phyloP scores from a whole-genome alignment of 2,888 invertebrate species.

The Cremastobaeus sp. region DNA sequence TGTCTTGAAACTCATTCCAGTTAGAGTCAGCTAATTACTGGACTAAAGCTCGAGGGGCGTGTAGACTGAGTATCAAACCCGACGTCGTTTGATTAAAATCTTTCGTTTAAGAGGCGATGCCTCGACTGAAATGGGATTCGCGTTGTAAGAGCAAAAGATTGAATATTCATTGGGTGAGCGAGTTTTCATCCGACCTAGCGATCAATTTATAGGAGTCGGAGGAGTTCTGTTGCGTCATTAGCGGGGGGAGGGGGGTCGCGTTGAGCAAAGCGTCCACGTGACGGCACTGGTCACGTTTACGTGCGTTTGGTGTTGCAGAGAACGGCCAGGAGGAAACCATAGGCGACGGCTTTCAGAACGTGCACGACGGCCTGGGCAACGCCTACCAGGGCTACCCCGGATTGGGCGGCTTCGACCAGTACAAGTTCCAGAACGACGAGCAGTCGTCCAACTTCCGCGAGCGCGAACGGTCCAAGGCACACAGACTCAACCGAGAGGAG shows the following conservation, averaged over 20 bases:
- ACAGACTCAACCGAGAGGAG: too few relatives aligned
- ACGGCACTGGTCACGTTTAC: not conserved
- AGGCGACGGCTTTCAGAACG: slow-evolving; percentile 76
- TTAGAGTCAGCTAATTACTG: not conserved
- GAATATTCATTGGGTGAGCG: too few relatives aligned
- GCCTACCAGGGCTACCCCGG: slow-evolving; percentile 70
- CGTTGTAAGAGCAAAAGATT: too few relatives aligned
- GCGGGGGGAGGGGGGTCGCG: too few relatives aligned
- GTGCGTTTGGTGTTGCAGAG: slow-evolving; percentile 57
- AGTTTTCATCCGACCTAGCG: too few relatives aligned
- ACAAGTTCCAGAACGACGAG: slow-evolving; percentile 61
- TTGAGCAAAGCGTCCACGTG: too few relatives aligned
- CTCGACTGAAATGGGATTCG: too few relatives aligned
- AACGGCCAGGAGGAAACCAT: slow-evolving; percentile 78
- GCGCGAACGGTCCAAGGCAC: slow-evolving; percentile 69
- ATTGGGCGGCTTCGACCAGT: slow-evolving; percentile 4
- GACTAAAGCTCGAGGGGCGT: too few relatives aligned
- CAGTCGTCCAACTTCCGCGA: slow-evolving; percentile 72
- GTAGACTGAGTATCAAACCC: too few relatives aligned
- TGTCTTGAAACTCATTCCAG: not conserved
- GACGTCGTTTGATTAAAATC: too few relatives aligned
- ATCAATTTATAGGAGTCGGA: too few relatives aligned
- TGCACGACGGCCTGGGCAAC: slow-evolving; percentile 69
- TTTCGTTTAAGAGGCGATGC: too few relatives aligned
- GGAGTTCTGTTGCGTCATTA: not conserved